Evolutionary conservation across 2,888 invertebrate species (phyloP).

Genomic region (Bombylius major): DNA sequence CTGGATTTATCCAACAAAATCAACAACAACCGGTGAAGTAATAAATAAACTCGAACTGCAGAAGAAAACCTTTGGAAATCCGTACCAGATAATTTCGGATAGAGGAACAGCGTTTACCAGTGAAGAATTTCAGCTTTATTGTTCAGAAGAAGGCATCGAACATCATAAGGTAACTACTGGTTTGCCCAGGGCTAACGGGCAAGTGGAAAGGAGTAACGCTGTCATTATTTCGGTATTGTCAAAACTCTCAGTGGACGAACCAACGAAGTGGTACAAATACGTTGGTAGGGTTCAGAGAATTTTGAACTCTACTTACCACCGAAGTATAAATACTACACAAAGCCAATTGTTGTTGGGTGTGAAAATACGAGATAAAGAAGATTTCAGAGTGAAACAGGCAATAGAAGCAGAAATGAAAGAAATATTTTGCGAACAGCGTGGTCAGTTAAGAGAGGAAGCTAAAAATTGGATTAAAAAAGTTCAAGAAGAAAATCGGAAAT

Average conservation of each 20-base stretch:
- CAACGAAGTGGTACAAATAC: constrained; percentile 4
- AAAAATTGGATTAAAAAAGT: constrained; percentile 14
- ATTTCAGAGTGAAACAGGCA: constrained; percentile 5
- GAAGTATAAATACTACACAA: constrained; percentile 7
- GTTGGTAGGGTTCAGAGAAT: not conserved
- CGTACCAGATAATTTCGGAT: too few species aligned
- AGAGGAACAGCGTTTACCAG: too few species aligned
- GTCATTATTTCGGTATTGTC: constrained; percentile 7
- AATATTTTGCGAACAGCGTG: constrained; percentile 4
- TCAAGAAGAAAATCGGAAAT: constrained; percentile 5
- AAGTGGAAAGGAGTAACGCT: constrained; percentile 8
- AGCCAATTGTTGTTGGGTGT: constrained; percentile 12
- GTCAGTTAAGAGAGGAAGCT: constrained; percentile 6
- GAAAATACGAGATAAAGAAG: constrained; percentile 9
- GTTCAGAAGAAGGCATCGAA: too few species aligned
- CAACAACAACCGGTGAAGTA: too few species aligned
- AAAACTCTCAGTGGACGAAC: constrained; percentile 10
- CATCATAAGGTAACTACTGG: not conserved
- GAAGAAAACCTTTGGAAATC: too few species aligned
- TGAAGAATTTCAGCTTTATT: too few species aligned
- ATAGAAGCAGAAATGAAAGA: constrained; percentile 8
- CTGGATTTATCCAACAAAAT: too few species aligned
- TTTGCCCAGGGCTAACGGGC: constrained; percentile 1
- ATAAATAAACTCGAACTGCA: too few species aligned
- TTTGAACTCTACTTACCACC: constrained; percentile 3